Percentiles rank a stretch among this genome's conserved stretches.
Conservation (phyloP, 2,797 vertebrate genomes). For the Pampus argenteus region DNA sequence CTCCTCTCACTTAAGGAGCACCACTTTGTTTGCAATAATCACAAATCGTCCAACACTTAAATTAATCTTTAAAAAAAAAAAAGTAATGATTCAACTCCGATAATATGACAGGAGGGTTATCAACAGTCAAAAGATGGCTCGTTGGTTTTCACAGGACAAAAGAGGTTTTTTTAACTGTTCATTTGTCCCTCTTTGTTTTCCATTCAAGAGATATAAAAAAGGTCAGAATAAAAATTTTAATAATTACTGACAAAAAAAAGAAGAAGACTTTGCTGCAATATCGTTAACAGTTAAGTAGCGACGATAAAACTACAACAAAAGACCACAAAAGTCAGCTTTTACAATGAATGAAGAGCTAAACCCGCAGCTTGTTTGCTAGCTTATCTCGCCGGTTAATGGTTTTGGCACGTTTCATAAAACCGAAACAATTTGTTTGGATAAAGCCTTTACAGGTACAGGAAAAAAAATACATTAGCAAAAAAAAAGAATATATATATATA, state of each 20-base stretch:
- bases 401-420: conserved; percentile 75
- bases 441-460: conserved; percentile 35
- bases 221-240: conserved; percentile 27
- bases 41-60: conserved; percentile 17
- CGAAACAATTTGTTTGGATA: conserved; percentile 62
- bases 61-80: conserved; percentile 3
- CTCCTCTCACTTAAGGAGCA: conserved; percentile 17
- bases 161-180: conserved; percentile 36
- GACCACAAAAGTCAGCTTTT: conserved; percentile 61
- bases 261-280: conserved; percentile 35
- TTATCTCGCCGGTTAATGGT: conserved; percentile 72
- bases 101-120: conserved; percentile 1
- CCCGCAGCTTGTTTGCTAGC: conserved; percentile 62
- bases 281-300: conserved; percentile 1
- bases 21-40: conserved; percentile 45
- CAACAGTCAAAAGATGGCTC: conserved; percentile 33
- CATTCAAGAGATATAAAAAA: conserved; percentile 42
- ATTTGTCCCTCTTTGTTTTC: conserved; percentile 59
- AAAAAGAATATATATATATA: conserved; percentile 9
- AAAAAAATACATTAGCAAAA: neutral
- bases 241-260: conserved; percentile 4
- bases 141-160: conserved; percentile 29
- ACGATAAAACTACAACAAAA: conserved; percentile 58
- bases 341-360: conserved; percentile 70
- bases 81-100: neutral